Evolutionary conservation across 2,113 vertebrate genomes (phyloP), one percentile per base, ranked within the genome.

Genomic region (Zosterops borbonicus): DNA sequence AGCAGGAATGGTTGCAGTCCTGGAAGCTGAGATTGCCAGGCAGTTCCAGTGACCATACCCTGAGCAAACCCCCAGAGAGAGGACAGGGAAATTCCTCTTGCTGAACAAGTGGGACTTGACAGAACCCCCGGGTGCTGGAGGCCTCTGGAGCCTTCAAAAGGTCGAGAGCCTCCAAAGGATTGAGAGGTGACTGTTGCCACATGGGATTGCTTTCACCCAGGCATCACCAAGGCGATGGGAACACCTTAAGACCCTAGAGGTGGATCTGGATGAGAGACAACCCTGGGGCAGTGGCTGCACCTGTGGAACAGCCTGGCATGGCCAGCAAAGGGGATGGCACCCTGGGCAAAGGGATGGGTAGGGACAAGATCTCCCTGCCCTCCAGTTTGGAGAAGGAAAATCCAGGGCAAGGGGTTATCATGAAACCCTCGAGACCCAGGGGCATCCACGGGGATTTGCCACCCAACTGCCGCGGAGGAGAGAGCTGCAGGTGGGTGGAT

Each of bases 271-370:
- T 56, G n/a, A 55, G 39, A 62, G 22, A 49, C 9, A 73, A 5
- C 47, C 58, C 39, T 0, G 5, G 68, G 41, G 33, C 0, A 1
- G 49, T 42, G 44, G 41, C 41, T 83, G 31, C 9, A 3, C 13
- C 28, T 7, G 0, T 1, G 1, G 62, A 28, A 74, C n/a, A 65
- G 49, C 39, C 27, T 1, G 3, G 42, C 14, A 44, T 0, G 0
- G 55, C 33, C 5, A 1, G 55, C 50, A 62, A 24, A 70, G 25
- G 22, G 42, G 8, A n/a, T 49, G 33, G 49, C 50, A 44, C 18
- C 22, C 4, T 3, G 3, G 35, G 5, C 33, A 50, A 44, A 63
- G 39, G 29, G 55, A 20, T 31, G 22, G 41, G 15, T 3, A 67
- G 28, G n/a, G 62, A 59, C 29, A 35, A 59, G 23, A 5, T 62